These are phyloP conservation scores for Stenodera caucasica DNA, from an alignment of 2,888 invertebrate species.

Conservation along the genomic window DNA sequence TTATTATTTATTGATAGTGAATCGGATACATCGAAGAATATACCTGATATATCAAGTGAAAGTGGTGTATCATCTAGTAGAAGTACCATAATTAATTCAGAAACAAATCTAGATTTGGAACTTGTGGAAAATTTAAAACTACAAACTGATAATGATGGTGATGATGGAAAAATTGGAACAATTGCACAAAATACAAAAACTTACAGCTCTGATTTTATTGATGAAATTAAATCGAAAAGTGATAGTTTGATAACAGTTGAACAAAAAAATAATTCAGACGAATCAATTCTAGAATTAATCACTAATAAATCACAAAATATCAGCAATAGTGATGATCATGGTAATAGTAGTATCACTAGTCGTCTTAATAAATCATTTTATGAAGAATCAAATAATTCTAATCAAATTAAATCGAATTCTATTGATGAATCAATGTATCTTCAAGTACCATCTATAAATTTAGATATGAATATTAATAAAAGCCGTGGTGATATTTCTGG, in stretches of 20 bases:
- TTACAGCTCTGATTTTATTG: constrained; percentile 24
- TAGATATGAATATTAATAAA: background rate
- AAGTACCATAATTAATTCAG: constrained; percentile 24
- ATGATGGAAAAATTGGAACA: background rate
- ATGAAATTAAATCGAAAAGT: constrained; percentile 3
- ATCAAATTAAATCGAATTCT: background rate
- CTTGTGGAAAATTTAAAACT: constrained; percentile 31
- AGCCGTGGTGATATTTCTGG: background rate
- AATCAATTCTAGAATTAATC: background rate
- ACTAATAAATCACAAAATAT: background rate
- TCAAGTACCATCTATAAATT: background rate
- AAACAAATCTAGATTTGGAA: constrained; percentile 28
- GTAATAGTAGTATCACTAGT: too few relatives aligned
- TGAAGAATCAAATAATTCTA: background rate
- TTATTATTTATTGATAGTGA: constrained; percentile 38
- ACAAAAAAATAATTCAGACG: background rate
- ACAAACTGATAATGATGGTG: constrained; percentile 2
- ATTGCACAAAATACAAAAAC: constrained; percentile 6
- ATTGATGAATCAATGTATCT: background rate
- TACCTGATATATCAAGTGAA: constrained; percentile 53
- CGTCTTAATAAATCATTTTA: background rate
- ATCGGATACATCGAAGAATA: constrained; percentile 55
- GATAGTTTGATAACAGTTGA: background rate
- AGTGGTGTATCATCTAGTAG: constrained; percentile 36
- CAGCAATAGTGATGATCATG: background rate